Conservation (phyloP, 2,888 invertebrate genomes). For the Pandemis corylana region DNA sequence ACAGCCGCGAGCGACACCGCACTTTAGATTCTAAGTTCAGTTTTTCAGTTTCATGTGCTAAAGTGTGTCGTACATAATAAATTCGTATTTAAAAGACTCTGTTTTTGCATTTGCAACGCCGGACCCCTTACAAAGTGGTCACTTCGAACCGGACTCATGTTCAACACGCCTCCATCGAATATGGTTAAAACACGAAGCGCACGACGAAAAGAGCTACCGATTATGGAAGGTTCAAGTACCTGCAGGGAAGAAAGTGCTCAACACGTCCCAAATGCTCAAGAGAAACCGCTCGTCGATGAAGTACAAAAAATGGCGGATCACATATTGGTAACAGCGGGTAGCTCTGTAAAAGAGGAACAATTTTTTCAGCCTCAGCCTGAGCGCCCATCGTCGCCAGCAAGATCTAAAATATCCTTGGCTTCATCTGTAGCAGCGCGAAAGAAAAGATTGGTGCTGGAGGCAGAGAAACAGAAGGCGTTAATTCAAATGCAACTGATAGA, state of each 20-base stretch:
- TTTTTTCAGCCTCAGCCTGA: too few relatives aligned
- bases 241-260: neutral
- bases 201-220: neutral
- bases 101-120: too few relatives aligned
- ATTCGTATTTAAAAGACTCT: too few relatives aligned
- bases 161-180: constrained; percentile 1
- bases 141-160: constrained; percentile 9
- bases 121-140: too few relatives aligned
- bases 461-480: constrained; percentile 10
- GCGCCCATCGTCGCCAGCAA: too few relatives aligned
- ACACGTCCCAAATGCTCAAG: neutral
- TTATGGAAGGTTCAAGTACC: constrained; percentile 1
- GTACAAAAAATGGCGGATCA: neutral
- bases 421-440: neutral
- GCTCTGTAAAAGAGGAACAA: too few relatives aligned
- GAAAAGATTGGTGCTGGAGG: constrained; percentile 4
- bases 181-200: constrained; percentile 14
- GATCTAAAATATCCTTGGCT: too few relatives aligned
- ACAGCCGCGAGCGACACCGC: too few relatives aligned
- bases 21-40: too few relatives aligned
- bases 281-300: neutral
- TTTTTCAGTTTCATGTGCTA: too few relatives aligned
- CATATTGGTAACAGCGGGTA: neutral
- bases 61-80: too few relatives aligned
- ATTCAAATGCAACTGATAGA: constrained; percentile 25